Conservation (phyloP, 2,888 invertebrate genomes). For the Andrena praecox region DNA sequence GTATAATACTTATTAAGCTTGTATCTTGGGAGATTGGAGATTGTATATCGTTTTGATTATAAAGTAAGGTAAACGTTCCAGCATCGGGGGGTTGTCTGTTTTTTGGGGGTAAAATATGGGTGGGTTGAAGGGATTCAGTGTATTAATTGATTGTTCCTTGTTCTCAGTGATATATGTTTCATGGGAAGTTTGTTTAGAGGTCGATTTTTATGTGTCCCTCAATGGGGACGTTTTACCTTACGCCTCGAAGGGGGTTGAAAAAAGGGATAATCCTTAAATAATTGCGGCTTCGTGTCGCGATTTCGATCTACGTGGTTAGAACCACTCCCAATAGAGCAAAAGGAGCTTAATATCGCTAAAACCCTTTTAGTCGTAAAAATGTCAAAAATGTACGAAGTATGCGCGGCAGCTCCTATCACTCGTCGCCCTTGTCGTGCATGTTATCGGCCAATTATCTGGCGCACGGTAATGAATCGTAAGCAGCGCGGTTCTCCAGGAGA, state of each 20-base stretch:
- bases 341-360: background rate
- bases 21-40: background rate
- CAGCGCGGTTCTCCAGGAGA: background rate
- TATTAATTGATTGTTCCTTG: no score
- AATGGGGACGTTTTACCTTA: background rate
- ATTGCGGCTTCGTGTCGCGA: background rate
- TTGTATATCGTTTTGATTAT: no score
- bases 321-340: background rate
- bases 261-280: background rate
- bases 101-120: no score
- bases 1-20: background rate
- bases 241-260: background rate
- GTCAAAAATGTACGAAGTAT: background rate
- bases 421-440: no score
- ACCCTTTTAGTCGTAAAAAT: background rate
- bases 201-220: no score
- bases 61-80: no score
- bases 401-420: background rate
- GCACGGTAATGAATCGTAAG: background rate
- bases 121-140: no score
- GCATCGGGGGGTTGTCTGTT: no score
- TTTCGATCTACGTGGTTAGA: background rate
- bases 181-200: background rate
- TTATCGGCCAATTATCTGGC: constrained; percentile 14
- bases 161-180: no score